A percentile compares a stretch with the other conserved stretches of the same genome.
Conservation (phyloP, 2,888 invertebrate species). For the Bursaphelenchus okinawaensis region DNA sequence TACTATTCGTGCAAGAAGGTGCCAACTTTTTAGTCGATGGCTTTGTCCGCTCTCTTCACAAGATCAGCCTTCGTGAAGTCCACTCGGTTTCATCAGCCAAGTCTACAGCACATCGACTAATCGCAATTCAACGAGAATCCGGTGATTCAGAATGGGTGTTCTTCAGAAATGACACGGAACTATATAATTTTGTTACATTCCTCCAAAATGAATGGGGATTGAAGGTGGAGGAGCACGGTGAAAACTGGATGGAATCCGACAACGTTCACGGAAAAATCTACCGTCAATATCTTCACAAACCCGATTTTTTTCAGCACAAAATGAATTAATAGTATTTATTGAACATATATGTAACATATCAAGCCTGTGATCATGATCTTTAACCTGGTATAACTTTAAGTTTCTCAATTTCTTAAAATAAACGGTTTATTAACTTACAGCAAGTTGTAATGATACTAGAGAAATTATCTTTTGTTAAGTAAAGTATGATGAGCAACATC, state of each 20-base stretch:
- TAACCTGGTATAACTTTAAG: no score
- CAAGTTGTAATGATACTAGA: no score
- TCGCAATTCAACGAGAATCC: conserved; percentile 10
- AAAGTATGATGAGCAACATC: no score
- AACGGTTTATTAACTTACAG: no score
- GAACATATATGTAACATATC: no score
- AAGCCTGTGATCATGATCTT: no score
- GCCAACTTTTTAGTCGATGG: conserved; percentile 46
- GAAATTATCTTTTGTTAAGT: no score
- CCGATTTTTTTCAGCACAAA: no score
- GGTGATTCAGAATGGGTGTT: conserved; percentile 10
- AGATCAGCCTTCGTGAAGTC: conserved; percentile 22
- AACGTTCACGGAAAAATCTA: background rate
- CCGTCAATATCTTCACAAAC: background rate
- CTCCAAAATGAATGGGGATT: background rate
- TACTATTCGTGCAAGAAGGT: conserved; percentile 45
- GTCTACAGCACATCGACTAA: conserved; percentile 1
- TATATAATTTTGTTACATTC: background rate
- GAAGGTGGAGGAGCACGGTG: background rate
- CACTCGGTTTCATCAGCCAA: conserved; percentile 12
- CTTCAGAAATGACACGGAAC: conserved; percentile 13
- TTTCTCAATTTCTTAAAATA: no score
- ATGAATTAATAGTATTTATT: no score
- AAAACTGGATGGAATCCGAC: background rate
- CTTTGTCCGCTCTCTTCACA: conserved; percentile 40